phyloP scores from a whole-genome alignment of 2,797 vertebrate genomes.

The Apogon hyalosoma region DNA sequence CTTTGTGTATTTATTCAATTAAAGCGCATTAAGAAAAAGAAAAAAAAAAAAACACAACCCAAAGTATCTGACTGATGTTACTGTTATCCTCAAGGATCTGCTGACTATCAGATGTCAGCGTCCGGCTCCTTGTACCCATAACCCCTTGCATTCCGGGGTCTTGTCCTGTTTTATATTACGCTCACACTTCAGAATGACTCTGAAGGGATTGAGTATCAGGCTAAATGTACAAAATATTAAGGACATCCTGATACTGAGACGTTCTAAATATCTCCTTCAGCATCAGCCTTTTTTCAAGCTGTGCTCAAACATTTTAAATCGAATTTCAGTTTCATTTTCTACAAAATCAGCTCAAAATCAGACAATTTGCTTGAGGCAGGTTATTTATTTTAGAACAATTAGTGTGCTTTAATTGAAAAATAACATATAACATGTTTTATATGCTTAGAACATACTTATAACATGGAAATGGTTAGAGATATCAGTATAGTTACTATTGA shows the following conservation, averaged over 20 bases:
- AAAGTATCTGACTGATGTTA: background rate
- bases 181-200: background rate
- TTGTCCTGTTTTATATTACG: constrained; percentile 17
- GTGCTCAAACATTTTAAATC: background rate
- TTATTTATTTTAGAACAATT: no score
- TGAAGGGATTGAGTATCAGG: background rate
- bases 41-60: no score
- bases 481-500: no score
- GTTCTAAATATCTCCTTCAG: no score
- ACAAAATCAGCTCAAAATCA: no score
- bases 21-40: background rate
- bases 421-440: no score
- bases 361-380: no score
- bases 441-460: no score
- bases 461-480: no score
- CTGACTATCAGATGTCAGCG: background rate
- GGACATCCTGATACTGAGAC: background rate
- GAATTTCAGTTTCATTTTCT: background rate
- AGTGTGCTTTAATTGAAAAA: no score
- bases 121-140: background rate
- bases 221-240: background rate
- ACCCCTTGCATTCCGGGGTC: background rate
- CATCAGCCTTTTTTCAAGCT: no score
- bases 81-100: background rate
- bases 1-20: background rate